Percentiles rank a stretch among this genome's conserved stretches.
phyloP scores from a whole-genome alignment of 2,113 vertebrate genomes.

The Ciconia boyciana region DNA sequence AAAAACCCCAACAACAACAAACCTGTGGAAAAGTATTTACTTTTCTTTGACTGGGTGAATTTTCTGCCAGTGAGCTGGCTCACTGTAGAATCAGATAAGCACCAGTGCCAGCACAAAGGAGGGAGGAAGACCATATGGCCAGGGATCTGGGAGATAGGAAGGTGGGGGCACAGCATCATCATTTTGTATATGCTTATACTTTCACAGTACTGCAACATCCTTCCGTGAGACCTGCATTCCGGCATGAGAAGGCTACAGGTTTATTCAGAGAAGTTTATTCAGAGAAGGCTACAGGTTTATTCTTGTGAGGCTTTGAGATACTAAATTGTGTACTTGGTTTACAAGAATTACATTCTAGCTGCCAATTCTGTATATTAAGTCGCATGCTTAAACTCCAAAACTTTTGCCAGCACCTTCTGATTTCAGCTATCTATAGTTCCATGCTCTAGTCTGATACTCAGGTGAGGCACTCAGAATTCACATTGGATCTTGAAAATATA shows the following conservation, averaged over 20 bases:
- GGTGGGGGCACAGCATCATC: neutral
- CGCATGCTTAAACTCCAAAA: neutral
- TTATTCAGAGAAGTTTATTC: too few relatives aligned
- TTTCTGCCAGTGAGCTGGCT: neutral
- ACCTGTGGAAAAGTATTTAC: neutral
- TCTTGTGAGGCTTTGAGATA: neutral
- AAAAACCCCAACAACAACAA: neutral
- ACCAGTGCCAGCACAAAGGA: neutral
- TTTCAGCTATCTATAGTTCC: neutral
- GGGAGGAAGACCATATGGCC: conserved; percentile 31
- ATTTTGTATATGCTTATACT: neutral
- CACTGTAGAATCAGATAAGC: neutral
- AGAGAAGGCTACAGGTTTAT: neutral
- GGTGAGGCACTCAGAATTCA: neutral
- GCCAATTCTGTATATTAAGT: neutral
- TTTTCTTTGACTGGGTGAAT: neutral
- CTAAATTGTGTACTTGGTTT: neutral
- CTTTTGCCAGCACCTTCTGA: neutral
- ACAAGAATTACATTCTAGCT: neutral
- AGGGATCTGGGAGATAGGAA: neutral
- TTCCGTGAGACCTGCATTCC: neutral
- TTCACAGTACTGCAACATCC: neutral
- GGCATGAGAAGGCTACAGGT: neutral
- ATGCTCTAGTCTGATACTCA: neutral
- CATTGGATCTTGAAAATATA: neutral